Percentiles rank a stretch among this genome's conserved stretches.
These are phyloP conservation scores for Catotricha subobsoleta DNA, from an alignment of 2,888 invertebrate species.

Conservation along the genomic window DNA sequence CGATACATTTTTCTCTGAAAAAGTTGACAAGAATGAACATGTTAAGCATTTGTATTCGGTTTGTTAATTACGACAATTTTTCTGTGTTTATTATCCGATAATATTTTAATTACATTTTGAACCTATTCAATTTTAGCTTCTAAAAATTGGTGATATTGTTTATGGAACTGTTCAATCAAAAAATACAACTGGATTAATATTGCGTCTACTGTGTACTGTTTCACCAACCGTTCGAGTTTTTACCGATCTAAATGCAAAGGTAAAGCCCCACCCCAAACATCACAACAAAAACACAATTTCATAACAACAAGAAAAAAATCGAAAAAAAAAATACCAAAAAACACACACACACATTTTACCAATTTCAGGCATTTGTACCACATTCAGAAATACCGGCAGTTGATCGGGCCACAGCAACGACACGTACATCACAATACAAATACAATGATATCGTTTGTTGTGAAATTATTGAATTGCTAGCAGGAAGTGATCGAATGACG, in stretches of 20 bases:
- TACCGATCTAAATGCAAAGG: slow-evolving; percentile 75
- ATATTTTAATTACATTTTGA: neutral
- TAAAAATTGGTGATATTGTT: slow-evolving; percentile 46
- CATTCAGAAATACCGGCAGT: slow-evolving; percentile 54
- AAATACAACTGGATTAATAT: slow-evolving; percentile 50
- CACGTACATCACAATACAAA: slow-evolving; percentile 55
- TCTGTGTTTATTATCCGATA: neutral
- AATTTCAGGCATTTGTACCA: slow-evolving; percentile 42
- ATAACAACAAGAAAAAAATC: neutral
- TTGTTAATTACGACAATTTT: no score
- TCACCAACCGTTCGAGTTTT: slow-evolving; percentile 62
- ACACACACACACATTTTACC: neutral
- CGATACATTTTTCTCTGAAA: slow-evolving; percentile 53
- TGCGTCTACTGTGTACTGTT: slow-evolving; percentile 71
- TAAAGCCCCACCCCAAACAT: slow-evolving; percentile 24
- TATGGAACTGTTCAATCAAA: slow-evolving; percentile 62
- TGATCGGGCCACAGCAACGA: slow-evolving; percentile 67
- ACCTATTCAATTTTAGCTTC: neutral
- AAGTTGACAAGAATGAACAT: slow-evolving; percentile 58
- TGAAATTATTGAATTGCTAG: slow-evolving; percentile 71
- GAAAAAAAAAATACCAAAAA: neutral
- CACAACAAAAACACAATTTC: neutral
- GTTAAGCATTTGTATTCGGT: slow-evolving; percentile 70
- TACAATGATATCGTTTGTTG: slow-evolving; percentile 74
- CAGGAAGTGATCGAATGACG: slow-evolving; percentile 72